Evolutionary conservation across 2,888 invertebrate species (phyloP).

Genomic region (Sepioteuthis lessoniana): DNA sequence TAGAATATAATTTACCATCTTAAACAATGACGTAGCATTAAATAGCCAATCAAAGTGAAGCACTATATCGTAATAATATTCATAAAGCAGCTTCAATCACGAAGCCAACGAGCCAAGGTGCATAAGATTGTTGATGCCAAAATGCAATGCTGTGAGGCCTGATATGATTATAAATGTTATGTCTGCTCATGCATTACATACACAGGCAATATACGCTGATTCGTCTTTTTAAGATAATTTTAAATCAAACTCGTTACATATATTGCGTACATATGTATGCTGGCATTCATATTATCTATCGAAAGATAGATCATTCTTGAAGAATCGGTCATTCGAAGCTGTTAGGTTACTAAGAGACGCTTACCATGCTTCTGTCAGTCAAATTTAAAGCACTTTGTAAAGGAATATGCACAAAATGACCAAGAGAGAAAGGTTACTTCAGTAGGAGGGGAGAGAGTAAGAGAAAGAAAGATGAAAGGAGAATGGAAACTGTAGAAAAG

Average conservation of each 20-base stretch:
- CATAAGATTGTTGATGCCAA: neutral
- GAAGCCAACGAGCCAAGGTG: slow-evolving; percentile 14
- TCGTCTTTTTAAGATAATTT: neutral
- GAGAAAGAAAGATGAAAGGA: neutral
- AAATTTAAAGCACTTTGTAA: neutral
- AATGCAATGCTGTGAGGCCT: neutral
- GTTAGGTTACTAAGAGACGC: neutral
- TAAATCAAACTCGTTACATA: neutral
- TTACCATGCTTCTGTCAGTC: neutral
- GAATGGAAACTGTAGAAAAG: neutral
- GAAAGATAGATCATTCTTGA: neutral
- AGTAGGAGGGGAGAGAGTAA: no score
- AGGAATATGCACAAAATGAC: neutral
- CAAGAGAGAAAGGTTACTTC: no score
- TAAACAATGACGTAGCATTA: neutral
- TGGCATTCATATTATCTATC: neutral
- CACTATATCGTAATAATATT: neutral
- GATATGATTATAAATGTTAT: neutral
- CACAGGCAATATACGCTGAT: neutral
- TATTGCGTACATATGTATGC: neutral
- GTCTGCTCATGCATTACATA: neutral
- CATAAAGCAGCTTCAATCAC: neutral
- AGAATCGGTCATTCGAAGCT: neutral
- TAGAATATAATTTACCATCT: neutral
- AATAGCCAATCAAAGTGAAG: slow-evolving; percentile 6